Conservation (phyloP, 2,888 invertebrate genomes). For the Perdita meconis region DNA sequence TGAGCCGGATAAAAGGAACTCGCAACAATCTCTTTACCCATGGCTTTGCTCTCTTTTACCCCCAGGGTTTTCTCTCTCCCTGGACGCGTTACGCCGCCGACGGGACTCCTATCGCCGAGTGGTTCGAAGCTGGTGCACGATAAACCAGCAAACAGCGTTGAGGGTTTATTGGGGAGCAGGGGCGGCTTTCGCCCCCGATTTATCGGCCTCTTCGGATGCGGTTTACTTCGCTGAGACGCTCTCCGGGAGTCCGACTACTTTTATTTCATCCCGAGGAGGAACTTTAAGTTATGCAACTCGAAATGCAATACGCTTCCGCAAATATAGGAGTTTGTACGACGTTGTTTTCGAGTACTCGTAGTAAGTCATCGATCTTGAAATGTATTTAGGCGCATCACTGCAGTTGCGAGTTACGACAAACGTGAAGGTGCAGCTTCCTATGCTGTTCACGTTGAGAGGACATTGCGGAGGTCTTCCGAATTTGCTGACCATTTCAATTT, state of each 20-base stretch:
- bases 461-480: too few relatives aligned
- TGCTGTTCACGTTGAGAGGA: too few relatives aligned
- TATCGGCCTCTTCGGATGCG: constrained; percentile 9
- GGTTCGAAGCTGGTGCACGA: constrained; percentile 39
- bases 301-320: background rate
- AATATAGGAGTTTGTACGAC: too few relatives aligned
- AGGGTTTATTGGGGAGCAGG: constrained; percentile 38
- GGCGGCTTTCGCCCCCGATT: constrained; percentile 18
- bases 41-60: background rate
- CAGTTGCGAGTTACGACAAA: too few relatives aligned
- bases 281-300: background rate
- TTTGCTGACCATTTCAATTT: too few relatives aligned
- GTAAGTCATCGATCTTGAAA: too few relatives aligned
- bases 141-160: constrained; percentile 42
- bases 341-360: too few relatives aligned
- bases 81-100: constrained; percentile 8
- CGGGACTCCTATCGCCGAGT: constrained; percentile 29
- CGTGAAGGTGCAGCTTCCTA: too few relatives aligned
- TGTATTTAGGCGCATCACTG: too few relatives aligned
- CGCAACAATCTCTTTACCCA: constrained; percentile 32
- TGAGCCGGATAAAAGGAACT: constrained; percentile 45
- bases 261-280: background rate
- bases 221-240: constrained; percentile 18
- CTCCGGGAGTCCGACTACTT: background rate
- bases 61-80: background rate